Evolutionary conservation across 2,888 invertebrate species (phyloP).

Genomic region (Brachyptera risi): DNA sequence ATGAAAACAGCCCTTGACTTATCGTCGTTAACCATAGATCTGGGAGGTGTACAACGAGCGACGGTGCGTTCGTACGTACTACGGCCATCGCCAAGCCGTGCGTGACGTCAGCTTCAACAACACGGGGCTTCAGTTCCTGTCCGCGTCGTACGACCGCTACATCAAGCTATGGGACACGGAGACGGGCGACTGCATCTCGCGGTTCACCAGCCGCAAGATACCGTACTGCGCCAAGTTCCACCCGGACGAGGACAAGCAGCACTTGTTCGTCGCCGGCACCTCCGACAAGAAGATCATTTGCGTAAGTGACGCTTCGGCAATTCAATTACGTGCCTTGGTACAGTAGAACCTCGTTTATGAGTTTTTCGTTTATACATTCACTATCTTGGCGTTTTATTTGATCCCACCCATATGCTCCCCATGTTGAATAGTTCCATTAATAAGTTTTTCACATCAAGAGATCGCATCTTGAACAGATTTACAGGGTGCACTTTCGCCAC

Average conservation of each 20-base stretch:
- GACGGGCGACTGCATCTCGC: constrained; percentile 77
- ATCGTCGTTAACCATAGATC: constrained; percentile 53
- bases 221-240: constrained; percentile 98
- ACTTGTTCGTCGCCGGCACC: constrained; percentile 96
- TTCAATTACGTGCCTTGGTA: no score
- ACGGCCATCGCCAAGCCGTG: constrained; percentile 95
- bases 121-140: constrained; percentile 85
- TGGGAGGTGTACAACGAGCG: constrained; percentile 98
- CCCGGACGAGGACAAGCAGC: constrained; percentile 95
- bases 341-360: no score
- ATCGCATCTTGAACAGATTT: no score
- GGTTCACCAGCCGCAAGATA: constrained; percentile 94
- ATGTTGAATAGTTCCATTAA: no score
- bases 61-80: constrained; percentile 89
- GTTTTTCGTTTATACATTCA: no score
- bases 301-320: constrained; percentile 69
- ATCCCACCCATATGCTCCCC: no score
- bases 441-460: no score
- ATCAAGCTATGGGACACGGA: constrained; percentile 99
- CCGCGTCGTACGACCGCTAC: constrained; percentile 93
- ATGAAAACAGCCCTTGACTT: no score
- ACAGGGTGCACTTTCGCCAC: no score
- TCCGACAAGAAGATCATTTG: constrained; percentile 99
- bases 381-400: no score
- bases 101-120: constrained; percentile 95